These are phyloP conservation scores for Gulo gulo DNA, from an alignment of 2,113 vertebrate genomes.

Conservation along the genomic window DNA sequence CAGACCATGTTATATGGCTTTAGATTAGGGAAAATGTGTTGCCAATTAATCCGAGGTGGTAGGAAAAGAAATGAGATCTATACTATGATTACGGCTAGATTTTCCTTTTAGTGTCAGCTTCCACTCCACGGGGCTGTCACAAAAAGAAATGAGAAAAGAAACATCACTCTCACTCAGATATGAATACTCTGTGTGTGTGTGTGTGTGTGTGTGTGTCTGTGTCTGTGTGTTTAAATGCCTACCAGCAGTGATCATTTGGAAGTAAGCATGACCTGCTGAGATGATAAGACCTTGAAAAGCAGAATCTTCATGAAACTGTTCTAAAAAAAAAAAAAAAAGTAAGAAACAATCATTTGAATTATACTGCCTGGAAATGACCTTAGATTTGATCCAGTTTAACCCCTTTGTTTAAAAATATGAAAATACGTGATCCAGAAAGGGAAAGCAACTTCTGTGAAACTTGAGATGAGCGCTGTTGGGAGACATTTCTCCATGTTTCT, in stretches of 20 bases:
- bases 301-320: not conserved
- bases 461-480: not conserved
- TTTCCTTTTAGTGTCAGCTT: slow-evolving; percentile 1
- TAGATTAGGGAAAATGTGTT: not conserved
- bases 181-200: not conserved
- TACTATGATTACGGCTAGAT: fast-evolving
- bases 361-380: not conserved
- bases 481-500: not conserved
- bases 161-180: not conserved
- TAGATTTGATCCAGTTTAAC: not conserved
- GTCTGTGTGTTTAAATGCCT: not conserved
- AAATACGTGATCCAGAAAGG: not conserved
- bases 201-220: not conserved
- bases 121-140: not conserved
- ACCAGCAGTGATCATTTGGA: not conserved
- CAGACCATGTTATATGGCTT: not conserved
- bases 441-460: not conserved
- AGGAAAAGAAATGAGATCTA: not conserved
- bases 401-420: not conserved
- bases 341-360: not conserved
- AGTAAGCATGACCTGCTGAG: not conserved
- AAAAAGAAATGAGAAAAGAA: not conserved
- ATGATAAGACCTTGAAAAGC: not conserved
- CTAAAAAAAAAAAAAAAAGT: not conserved
- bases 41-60: not conserved